phyloP scores from a whole-genome alignment of 2,888 invertebrate species.

The Microctonus hyperodae region DNA sequence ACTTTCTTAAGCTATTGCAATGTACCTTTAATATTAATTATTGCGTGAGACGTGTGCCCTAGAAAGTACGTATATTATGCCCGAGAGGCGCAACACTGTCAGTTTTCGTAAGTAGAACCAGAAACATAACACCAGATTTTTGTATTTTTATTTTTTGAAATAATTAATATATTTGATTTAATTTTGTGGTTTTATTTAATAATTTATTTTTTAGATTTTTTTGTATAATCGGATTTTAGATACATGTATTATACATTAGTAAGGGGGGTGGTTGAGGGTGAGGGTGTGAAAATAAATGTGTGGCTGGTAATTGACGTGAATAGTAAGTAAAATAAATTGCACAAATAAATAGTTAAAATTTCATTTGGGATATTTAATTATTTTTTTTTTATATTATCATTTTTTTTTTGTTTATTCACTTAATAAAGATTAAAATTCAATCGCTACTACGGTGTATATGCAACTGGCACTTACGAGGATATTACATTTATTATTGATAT shows the following conservation, averaged over 20 bases:
- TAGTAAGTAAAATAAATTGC: too few relatives aligned
- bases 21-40: conserved; percentile 60
- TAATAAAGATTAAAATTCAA: not conserved
- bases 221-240: conserved; percentile 9
- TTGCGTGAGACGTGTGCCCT: conserved; percentile 63
- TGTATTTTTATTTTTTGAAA: conserved; percentile 26
- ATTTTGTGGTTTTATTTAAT: not conserved
- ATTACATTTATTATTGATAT: not conserved
- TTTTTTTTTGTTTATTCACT: too few relatives aligned
- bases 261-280: too few relatives aligned
- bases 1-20: conserved; percentile 60
- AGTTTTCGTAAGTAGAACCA: conserved; percentile 62
- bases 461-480: too few relatives aligned
- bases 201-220: not conserved
- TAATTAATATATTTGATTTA: not conserved
- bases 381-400: not conserved
- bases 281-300: not conserved
- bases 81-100: conserved; percentile 61
- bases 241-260: conserved; percentile 29
- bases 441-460: not conserved
- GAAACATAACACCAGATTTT: conserved; percentile 56
- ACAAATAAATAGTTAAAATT: not conserved
- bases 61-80: conserved; percentile 62
- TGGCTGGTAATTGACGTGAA: not conserved
- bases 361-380: not conserved